Evolutionary conservation across 2,888 invertebrate species (phyloP), one percentile per base, ranked within the genome.

Genomic region (Neoitamus cyanurus): DNA sequence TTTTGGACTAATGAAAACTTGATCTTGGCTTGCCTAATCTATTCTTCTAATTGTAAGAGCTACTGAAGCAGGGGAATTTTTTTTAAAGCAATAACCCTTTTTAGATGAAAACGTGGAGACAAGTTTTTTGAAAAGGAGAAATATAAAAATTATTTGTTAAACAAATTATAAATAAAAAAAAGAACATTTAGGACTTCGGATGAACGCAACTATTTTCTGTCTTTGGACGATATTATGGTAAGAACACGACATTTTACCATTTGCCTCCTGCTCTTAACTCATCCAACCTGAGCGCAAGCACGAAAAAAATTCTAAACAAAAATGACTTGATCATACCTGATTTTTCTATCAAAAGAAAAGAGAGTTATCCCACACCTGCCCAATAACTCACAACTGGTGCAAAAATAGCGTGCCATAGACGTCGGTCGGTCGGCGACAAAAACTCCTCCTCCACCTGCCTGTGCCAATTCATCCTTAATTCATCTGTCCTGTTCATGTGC

Each of bases 311-410:
- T 25, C 25, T 25, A 2, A 58, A 20, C 15, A 58, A 25, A 58
- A 58, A 15, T 15, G 9, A 25, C 58, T 58, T 58, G 20, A 58
- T 58, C 15, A 58, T 58, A 58, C 58, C 58, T 58, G 58, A 58
- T 58, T 58, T 58, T 58, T 58, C 58, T 58, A 58, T 58, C 25
- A 58, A 1, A 58, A 25, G 25, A 25, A 58, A 20, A 25, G 25
- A 25, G 58, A 58, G 0, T 25, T 58, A 58, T 58, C 9, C 20
- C 15, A 58, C 58, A 58, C 58, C 58, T 58, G 58, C 58, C 58
- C 58, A 58, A 58, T 58, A 58, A 58, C 34, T 72, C 34, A 72
- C 31, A 72, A 72, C 72, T 72, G 72, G 72, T 72, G 72, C 72
- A 72, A 72, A 72, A 34, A 72, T 34, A 34, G 72, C 72, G 34